These are phyloP conservation scores for Bothrops jararaca DNA, from an alignment of 2,113 vertebrate genomes.

Conservation along the genomic window DNA sequence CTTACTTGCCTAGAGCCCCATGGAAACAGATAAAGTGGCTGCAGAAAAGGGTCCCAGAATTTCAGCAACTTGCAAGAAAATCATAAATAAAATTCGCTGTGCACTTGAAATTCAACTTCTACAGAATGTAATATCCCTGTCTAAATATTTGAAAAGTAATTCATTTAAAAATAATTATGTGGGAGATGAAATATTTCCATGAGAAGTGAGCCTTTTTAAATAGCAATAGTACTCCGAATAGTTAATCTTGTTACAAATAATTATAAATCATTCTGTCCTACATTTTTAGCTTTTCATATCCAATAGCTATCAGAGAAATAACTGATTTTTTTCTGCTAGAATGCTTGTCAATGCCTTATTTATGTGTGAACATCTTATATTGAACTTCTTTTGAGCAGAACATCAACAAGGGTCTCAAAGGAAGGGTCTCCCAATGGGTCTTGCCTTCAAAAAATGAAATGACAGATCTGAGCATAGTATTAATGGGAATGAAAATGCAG, in stretches of 20 bases:
- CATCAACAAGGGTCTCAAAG: neutral
- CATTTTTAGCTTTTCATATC: constrained; percentile 46
- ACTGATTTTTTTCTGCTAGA: constrained; percentile 4
- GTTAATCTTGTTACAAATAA: constrained; percentile 50
- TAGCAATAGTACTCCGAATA: constrained; percentile 37
- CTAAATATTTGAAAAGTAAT: constrained; percentile 49
- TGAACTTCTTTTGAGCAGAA: constrained; percentile 12
- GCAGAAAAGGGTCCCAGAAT: neutral
- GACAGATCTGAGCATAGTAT: neutral
- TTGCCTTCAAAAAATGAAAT: neutral
- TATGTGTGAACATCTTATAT: neutral
- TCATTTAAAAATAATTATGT: constrained; percentile 52
- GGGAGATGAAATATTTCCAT: constrained; percentile 38
- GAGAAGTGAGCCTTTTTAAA: constrained; percentile 39
- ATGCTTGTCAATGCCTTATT: neutral
- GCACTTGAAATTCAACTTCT: neutral
- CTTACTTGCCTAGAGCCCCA: neutral
- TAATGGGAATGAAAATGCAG: neutral
- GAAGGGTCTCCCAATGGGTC: neutral
- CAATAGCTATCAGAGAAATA: constrained; percentile 45
- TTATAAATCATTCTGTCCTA: constrained; percentile 55
- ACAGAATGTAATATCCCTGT: neutral
- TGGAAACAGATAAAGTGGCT: neutral
- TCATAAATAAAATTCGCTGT: neutral
- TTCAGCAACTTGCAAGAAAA: neutral